phyloP scores from a whole-genome alignment of 2,888 invertebrate species.

The Apamea crenata region DNA sequence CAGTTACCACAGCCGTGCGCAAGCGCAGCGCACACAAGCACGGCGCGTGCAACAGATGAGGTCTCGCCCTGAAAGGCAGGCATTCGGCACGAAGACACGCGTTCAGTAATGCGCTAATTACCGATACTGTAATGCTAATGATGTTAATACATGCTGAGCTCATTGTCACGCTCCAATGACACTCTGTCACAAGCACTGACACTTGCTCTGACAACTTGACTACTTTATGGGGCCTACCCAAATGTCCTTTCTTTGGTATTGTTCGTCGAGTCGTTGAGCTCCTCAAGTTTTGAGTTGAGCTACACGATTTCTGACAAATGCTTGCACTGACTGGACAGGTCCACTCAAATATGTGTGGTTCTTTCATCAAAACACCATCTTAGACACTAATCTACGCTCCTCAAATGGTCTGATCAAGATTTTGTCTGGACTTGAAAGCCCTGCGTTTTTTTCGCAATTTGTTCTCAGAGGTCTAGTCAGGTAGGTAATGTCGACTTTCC shows the following conservation, averaged over 20 bases:
- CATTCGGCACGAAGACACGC: not conserved
- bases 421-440: not conserved
- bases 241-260: not conserved
- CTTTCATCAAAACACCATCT: not conserved
- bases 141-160: conserved; percentile 13
- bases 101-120: conserved; percentile 4
- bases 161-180: conserved; percentile 6
- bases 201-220: not conserved
- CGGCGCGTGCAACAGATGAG: conserved; percentile 18
- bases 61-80: conserved; percentile 21
- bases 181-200: not conserved
- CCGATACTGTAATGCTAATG: conserved; percentile 20
- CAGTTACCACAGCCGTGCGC: not conserved
- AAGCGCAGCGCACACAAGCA: not conserved
- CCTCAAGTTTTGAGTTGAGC: not conserved
- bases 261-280: not conserved
- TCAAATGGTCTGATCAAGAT: not conserved
- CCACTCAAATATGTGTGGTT: not conserved
- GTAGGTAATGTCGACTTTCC: not conserved
- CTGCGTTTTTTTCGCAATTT: not conserved
- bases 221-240: no score
- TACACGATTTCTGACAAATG: not conserved
- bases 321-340: not conserved
- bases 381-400: not conserved
- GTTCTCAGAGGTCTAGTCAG: not conserved